Evolutionary conservation across 2,797 vertebrate species (phyloP).

Genomic region (Bryconaethiops microstoma): DNA sequence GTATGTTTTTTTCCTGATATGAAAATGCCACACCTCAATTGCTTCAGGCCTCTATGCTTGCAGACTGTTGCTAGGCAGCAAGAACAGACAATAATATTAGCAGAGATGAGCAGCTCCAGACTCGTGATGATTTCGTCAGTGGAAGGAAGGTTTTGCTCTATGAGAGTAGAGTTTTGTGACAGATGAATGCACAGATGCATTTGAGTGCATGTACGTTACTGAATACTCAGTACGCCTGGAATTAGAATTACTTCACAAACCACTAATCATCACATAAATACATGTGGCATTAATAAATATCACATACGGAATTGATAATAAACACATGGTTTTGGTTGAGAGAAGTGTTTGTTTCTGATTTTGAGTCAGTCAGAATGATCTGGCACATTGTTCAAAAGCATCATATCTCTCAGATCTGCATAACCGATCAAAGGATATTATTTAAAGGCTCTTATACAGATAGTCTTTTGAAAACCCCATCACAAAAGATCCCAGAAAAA

Average conservation of each 20-base stretch:
- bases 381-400: background rate
- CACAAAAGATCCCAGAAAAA: too few species aligned
- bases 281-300: too few species aligned
- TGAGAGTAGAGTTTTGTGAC: background rate
- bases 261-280: background rate
- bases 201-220: background rate
- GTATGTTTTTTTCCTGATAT: background rate
- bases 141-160: constrained; percentile 31
- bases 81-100: constrained; percentile 44
- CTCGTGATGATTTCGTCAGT: constrained; percentile 56
- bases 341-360: background rate
- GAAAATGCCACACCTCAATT: background rate
- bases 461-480: background rate
- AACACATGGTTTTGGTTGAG: background rate
- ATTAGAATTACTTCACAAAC: background rate
- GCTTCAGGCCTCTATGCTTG: background rate
- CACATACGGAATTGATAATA: background rate
- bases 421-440: background rate
- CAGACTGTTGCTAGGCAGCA: constrained; percentile 47
- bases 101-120: constrained; percentile 51
- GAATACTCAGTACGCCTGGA: background rate
- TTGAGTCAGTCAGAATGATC: background rate
- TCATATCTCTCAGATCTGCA: background rate
- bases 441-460: background rate
- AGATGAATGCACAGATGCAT: background rate